These are phyloP conservation scores for Cardinalis cardinalis DNA, from an alignment of 2,113 vertebrate genomes.

Conservation along the genomic window DNA sequence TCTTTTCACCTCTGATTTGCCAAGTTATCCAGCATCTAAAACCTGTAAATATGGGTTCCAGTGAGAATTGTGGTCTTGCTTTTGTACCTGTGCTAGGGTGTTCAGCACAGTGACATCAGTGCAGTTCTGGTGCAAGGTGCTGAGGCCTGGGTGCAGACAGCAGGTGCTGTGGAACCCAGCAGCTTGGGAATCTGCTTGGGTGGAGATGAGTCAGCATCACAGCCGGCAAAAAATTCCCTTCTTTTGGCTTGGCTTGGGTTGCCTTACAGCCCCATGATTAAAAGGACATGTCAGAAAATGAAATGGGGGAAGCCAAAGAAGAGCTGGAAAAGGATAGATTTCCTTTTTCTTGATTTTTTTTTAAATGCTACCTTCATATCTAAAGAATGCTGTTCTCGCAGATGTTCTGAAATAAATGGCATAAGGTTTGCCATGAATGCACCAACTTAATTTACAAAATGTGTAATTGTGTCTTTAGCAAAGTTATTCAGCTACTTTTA, in stretches of 20 bases:
- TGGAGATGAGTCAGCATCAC: conserved; percentile 14
- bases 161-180: background rate
- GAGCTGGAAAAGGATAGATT: background rate
- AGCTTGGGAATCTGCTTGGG: background rate
- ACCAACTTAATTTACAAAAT: background rate
- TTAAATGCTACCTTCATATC: background rate
- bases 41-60: background rate
- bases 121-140: background rate
- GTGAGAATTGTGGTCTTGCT: background rate
- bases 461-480: background rate
- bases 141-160: background rate
- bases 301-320: background rate
- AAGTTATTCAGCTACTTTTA: background rate
- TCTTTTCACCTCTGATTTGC: background rate
- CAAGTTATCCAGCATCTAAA: background rate
- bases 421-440: background rate
- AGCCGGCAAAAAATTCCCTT: fast-evolving
- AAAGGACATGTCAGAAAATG: background rate
- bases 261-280: background rate
- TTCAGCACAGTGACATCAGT: background rate
- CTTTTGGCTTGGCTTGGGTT: background rate
- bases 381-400: background rate
- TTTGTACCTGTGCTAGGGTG: background rate
- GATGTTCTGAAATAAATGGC: background rate
- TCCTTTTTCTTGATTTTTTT: background rate